Conservation (phyloP, 2,113 vertebrate genomes). For the Lynx canadensis region DNA sequence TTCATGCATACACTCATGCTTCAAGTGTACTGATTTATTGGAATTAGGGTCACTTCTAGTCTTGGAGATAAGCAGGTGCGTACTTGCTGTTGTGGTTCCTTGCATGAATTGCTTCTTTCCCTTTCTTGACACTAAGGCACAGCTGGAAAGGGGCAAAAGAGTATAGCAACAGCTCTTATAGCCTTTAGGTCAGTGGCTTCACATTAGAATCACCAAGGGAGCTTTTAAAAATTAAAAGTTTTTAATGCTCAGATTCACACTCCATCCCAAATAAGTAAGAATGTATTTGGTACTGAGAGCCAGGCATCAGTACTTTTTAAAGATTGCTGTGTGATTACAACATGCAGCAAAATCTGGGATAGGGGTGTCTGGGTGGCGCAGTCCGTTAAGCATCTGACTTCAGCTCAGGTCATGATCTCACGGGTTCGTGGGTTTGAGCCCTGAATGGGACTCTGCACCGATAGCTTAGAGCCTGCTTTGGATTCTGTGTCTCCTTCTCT, state of each 20-base stretch:
- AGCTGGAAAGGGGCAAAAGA: not conserved
- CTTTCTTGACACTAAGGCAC: not conserved
- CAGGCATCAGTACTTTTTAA: not conserved
- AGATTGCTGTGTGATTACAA: not conserved
- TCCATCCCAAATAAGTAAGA: not conserved
- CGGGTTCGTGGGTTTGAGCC: too few species aligned
- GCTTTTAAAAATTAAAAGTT: slow-evolving; percentile 17
- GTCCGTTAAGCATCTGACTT: too few species aligned
- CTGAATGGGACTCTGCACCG: too few species aligned
- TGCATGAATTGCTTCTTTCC: not conserved
- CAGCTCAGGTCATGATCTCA: too few species aligned
- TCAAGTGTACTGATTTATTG: slow-evolving; percentile 33
- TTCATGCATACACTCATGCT: not conserved
- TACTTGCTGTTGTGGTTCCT: slow-evolving; percentile 35
- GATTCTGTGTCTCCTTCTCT: too few species aligned
- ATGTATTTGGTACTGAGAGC: not conserved
- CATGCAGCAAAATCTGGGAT: not conserved
- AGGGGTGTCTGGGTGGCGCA: too few species aligned
- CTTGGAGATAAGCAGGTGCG: not conserved
- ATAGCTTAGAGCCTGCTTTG: too few species aligned
- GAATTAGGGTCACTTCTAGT: slow-evolving; percentile 23
- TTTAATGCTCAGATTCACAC: not conserved
- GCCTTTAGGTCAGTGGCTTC: not conserved
- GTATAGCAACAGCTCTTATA: not conserved
- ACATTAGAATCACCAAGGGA: not conserved